Conservation (phyloP, 2,797 vertebrate species). For the Hypotaenidia okinawae region DNA sequence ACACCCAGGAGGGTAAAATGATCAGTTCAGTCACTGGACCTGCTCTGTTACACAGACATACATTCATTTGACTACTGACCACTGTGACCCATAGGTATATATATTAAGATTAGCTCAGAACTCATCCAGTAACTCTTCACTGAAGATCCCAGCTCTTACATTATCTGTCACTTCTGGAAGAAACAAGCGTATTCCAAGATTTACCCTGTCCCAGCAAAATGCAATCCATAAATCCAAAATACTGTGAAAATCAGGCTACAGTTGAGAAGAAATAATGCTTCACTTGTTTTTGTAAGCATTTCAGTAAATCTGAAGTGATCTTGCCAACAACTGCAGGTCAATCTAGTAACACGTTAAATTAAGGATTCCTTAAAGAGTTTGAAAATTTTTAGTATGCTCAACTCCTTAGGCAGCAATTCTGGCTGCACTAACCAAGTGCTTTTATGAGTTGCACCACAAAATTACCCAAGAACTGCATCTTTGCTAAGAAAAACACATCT, state of each 20-base stretch:
- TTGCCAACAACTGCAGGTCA: neutral
- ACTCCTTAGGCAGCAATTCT: neutral
- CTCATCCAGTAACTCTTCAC: neutral
- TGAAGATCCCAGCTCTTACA: neutral
- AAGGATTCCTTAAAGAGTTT: neutral
- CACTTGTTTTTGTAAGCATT: neutral
- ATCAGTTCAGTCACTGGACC: neutral
- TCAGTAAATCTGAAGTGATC: neutral
- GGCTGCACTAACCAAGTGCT: neutral
- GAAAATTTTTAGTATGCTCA: neutral
- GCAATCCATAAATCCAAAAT: neutral
- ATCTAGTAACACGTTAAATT: neutral
- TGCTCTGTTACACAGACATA: neutral
- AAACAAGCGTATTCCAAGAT: neutral
- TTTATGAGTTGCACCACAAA: neutral
- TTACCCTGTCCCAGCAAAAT: neutral
- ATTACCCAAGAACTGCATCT: neutral
- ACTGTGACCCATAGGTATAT: neutral
- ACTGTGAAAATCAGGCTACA: neutral
- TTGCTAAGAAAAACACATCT: neutral
- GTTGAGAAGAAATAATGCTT: neutral
- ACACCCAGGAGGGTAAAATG: neutral
- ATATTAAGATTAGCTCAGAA: neutral
- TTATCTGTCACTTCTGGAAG: neutral
- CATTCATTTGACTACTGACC: neutral